Base-by-base conservation (phyloP, 1,140 invertebrate species). In the Lerema accius region DNA sequence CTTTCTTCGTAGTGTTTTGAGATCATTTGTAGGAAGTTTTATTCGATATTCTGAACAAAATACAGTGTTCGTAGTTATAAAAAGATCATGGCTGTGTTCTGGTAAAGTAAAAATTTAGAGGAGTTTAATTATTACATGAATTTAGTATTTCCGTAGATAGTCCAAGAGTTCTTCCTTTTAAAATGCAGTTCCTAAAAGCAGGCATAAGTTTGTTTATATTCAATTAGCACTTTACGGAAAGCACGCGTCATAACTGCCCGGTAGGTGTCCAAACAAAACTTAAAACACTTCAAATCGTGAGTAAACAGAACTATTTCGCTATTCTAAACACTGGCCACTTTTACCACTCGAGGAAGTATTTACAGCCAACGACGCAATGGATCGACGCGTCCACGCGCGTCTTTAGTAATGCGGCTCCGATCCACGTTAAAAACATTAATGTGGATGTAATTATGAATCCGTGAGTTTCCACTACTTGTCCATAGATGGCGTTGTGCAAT, bases 241-340 rank as follows among this genome's bases (percentile, higher is more conserved):
- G 35, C 14, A 40, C 35, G 4, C 28, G 13, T 40, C 11, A 19
- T 1, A 5, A 11, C 49, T 40, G 0, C 50, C 17, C 6, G 37
- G 35, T 26, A 13, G 48, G 16, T 53, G 13, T 55, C 51, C 23
- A 55, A 55, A 55, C 51, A 55, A 26, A 42, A 55, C 11, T 42
- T 55, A 55, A 55, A 55, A 55, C 13, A 42, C 51, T 55, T 42
- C 23, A 23, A 43, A 55, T 43, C 39, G 23, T 55, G 51, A 11
- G 40, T 40, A 55, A 55, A 55, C 40, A 9, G 19, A 55, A 42
- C 51, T 37, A 37, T 37, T 37, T 37, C n/a, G 35, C 35, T 37
- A 11, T 37, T 37, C 35, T 37, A 11, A 37, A 37, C 35, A 11
- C n/a, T 11, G 7, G 7, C 35, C 10, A 32, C 28, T 37, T 37